Percentiles rank a stretch among this genome's conserved stretches.
Evolutionary conservation across 2,113 vertebrate species (phyloP).

Genomic region (Tetrax tetrax): DNA sequence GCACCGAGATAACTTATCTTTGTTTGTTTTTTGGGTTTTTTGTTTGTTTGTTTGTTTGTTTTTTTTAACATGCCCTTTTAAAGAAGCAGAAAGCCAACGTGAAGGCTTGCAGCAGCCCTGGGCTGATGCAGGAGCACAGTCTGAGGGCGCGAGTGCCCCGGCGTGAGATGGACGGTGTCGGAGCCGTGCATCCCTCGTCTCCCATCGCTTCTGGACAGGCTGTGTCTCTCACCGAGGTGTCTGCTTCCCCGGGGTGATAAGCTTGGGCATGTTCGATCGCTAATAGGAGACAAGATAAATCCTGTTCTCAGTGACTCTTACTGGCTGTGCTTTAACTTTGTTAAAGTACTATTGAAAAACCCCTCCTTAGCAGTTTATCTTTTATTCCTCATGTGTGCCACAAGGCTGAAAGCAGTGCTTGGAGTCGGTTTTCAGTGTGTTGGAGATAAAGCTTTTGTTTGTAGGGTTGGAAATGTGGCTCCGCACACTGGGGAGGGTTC

Average conservation of each 20-base stretch:
- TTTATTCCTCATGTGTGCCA: background rate
- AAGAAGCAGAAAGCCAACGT: accelerated
- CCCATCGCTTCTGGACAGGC: background rate
- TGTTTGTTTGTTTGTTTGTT: background rate
- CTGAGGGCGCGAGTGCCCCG: accelerated
- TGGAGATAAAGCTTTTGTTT: conserved; percentile 49
- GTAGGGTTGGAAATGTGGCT: conserved; percentile 6
- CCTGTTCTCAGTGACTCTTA: background rate
- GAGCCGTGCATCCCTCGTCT: background rate
- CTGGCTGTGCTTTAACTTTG: conserved; percentile 9
- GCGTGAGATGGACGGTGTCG: accelerated
- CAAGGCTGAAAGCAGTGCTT: background rate
- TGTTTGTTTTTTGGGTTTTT: background rate
- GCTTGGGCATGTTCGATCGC: background rate
- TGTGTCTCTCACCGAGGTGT: background rate
- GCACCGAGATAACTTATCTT: too few relatives aligned
- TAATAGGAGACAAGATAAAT: background rate
- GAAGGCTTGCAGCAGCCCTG: accelerated
- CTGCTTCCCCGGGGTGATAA: background rate
- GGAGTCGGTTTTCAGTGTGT: background rate
- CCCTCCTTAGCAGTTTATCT: conserved; percentile 24
- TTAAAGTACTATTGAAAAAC: background rate
- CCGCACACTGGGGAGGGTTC: background rate
- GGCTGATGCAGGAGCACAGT: accelerated
- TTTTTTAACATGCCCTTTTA: background rate